Conservation (phyloP, 2,888 invertebrate genomes). For the Norana najaformis region DNA sequence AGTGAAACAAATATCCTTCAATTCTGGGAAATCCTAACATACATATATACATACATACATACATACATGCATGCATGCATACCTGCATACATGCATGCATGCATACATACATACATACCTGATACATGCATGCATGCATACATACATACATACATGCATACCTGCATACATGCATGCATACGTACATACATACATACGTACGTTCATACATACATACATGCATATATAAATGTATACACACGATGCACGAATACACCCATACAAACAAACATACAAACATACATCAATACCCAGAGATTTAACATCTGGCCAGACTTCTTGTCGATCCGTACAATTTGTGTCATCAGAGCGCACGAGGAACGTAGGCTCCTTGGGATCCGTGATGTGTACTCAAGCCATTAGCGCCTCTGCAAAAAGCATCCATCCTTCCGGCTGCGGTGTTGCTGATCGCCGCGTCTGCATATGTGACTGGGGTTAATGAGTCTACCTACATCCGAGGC, state of each 20-base stretch:
- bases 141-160: constrained; percentile 31
- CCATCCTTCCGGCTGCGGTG: background rate
- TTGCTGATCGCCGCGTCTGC: background rate
- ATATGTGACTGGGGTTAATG: background rate
- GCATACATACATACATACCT: constrained; percentile 32
- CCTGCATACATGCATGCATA: constrained; percentile 28
- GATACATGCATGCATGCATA: constrained; percentile 27
- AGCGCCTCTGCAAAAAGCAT: background rate
- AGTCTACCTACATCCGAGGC: constrained; percentile 1
- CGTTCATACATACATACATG: constrained; percentile 21
- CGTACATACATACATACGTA: background rate
- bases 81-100: constrained; percentile 30
- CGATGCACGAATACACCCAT: constrained; percentile 21
- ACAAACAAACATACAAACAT: constrained; percentile 19
- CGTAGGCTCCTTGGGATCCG: background rate
- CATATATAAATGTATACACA: constrained; percentile 23
- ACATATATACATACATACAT: constrained; percentile 26
- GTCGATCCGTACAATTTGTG: background rate
- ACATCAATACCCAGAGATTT: background rate
- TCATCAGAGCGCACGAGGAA: background rate
- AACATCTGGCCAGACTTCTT: background rate
- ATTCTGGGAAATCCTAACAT: too few species aligned
- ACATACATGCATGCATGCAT: constrained; percentile 27
- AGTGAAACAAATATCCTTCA: too few species aligned
- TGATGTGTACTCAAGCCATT: background rate